Conservation (phyloP, 2,113 vertebrate species). For the Cynoglossus semilaevis region DNA sequence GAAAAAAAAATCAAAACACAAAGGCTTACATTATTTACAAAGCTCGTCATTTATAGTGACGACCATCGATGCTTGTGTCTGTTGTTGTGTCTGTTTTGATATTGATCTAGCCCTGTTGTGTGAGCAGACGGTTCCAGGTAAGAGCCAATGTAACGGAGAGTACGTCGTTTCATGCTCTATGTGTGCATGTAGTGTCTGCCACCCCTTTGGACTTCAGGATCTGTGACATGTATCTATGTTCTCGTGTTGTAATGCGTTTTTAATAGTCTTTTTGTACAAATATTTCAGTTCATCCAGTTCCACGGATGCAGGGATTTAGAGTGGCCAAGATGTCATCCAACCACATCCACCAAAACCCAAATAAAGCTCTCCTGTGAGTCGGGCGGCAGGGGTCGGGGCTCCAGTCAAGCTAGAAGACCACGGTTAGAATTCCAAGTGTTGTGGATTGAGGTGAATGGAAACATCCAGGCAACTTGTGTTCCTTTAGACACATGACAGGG, state of each 20-base stretch:
- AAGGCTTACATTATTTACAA: slow-evolving; percentile 75
- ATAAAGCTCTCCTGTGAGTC: slow-evolving; percentile 9
- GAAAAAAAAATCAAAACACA: slow-evolving; percentile 48
- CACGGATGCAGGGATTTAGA: slow-evolving; percentile 22
- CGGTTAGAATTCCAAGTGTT: slow-evolving; percentile 23
- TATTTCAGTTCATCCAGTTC: slow-evolving; percentile 58
- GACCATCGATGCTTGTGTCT: slow-evolving; percentile 41
- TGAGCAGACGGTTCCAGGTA: slow-evolving; percentile 42
- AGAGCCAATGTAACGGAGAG: slow-evolving; percentile 31
- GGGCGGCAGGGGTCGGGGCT: slow-evolving; percentile 9
- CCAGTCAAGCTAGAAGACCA: slow-evolving; percentile 18
- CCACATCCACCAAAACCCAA: slow-evolving; percentile 2
- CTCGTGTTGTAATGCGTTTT: slow-evolving; percentile 39
- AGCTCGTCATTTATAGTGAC: slow-evolving; percentile 53
- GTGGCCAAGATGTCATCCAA: slow-evolving; percentile 24
- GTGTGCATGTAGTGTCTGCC: slow-evolving; percentile 59
- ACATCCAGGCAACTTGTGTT: slow-evolving; percentile 18
- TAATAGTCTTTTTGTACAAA: slow-evolving; percentile 52
- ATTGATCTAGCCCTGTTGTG: slow-evolving; percentile 28
- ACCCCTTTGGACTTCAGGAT: slow-evolving; percentile 38
- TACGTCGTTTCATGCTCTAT: slow-evolving; percentile 6
- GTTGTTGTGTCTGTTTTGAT: slow-evolving; percentile 34
- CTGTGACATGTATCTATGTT: slow-evolving; percentile 37
- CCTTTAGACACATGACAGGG: slow-evolving; percentile 18
- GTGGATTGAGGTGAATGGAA: slow-evolving; percentile 31